Evolutionary conservation across 1,140 invertebrate species (phyloP).

Genomic region (Dinoponera quadriceps): DNA sequence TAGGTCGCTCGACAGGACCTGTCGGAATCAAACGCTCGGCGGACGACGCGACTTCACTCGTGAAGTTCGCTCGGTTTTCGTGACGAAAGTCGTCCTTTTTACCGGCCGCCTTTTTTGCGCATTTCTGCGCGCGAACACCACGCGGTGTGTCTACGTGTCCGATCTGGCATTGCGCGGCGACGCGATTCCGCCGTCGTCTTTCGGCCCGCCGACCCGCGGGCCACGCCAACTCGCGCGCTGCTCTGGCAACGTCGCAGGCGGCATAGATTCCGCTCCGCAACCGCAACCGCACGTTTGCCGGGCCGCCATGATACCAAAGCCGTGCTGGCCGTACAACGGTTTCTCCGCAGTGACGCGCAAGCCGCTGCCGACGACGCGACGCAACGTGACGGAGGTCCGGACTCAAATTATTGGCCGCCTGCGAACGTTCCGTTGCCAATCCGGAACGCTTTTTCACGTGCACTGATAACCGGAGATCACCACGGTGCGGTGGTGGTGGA

Average conservation of each 20-base stretch:
- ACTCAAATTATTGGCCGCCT: slow-evolving; percentile 23
- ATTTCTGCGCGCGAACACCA: neutral
- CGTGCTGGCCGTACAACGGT: slow-evolving; percentile 75
- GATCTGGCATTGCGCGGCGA: slow-evolving; percentile 17
- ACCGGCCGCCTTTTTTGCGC: too few species aligned
- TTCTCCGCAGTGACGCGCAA: slow-evolving; percentile 81
- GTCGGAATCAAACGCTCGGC: too few species aligned
- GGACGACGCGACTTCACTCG: too few species aligned
- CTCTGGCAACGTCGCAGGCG: slow-evolving; percentile 72
- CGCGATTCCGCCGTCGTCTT: slow-evolving; percentile 63
- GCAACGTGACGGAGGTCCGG: slow-evolving; percentile 47
- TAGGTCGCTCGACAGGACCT: too few species aligned
- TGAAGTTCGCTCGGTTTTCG: too few species aligned
- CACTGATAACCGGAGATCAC: neutral
- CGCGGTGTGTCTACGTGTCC: slow-evolving; percentile 4
- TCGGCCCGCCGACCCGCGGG: slow-evolving; percentile 38
- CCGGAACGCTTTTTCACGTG: slow-evolving; percentile 5
- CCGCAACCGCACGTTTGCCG: slow-evolving; percentile 78
- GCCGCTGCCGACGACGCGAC: slow-evolving; percentile 74
- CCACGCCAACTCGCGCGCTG: slow-evolving; percentile 18
- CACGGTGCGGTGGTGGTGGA: neutral
- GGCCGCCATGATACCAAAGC: slow-evolving; percentile 69
- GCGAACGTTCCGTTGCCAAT: slow-evolving; percentile 50
- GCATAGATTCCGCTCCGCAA: slow-evolving; percentile 81
- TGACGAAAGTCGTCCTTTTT: too few species aligned